Evolutionary conservation across 1,140 invertebrate species (phyloP), one percentile per base, ranked within the genome.

Genomic region (Sycobia sp.): DNA sequence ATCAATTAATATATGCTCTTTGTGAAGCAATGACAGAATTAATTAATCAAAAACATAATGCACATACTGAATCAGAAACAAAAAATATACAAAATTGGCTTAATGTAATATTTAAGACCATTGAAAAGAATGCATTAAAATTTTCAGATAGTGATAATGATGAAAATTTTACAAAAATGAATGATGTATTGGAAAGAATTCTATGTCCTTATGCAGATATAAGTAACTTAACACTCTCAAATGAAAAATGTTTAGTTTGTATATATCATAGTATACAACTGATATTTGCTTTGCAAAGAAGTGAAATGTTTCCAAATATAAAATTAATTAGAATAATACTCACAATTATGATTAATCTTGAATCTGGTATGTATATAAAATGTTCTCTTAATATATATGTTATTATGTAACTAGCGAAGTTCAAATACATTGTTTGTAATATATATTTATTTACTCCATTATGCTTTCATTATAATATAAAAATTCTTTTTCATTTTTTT

Each of bases 51-150:
- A 59, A 66, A 36, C 47, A 69, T 16, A 41, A 38, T 7, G 32
- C 2, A 67, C 54, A 74, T 69, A 69, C 66, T 3, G 38, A 62
- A 14, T 11, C 5, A 18, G 47, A 73, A 43, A 20, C 69, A 11
- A 67, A 63, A 44, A 49, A 66, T 13, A 73, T 71, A 14, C 64
- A 71, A 25, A 70, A 71, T 64, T 75, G 73, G 74, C 59, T 75
- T 0, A 56, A 43, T 8, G 64, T 73, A 23, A 9, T 76, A 27
- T 61, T 47, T 1, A 68, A 65, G 41, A 65, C 69, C 18, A 55
- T 72, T 0, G 55, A 70, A 39, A 47, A 44, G 7, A 34, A 65
- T 36, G 36, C 65, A 44, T 49, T 68, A 11, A 62, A 39, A 53
- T 66, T 67, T 23, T 49, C 55, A 8, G 54, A 67, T 8, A 55